Base-by-base conservation (phyloP, 2,113 vertebrate species). In the Apaloderma vittatum region DNA sequence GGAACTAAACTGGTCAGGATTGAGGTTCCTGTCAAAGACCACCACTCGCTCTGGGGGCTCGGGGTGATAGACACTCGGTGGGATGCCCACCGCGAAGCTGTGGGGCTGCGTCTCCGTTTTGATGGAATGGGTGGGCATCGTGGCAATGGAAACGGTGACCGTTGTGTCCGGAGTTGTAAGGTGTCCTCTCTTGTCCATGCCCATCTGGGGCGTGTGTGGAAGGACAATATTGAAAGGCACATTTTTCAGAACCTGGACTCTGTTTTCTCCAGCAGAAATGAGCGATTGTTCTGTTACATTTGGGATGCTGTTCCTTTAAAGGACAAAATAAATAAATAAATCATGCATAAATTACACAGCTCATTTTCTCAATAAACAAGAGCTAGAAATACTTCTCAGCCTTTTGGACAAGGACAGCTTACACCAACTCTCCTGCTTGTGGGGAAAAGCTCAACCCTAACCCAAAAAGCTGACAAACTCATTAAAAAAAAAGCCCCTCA, bases 151-250 rank as follows among this genome's bases (percentile, higher is more conserved):
- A 79, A 99, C 99, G 0, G 99, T 99, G 95, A 99, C 99, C 0
- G 99, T 99, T 0, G 99, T 99, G 90, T 99, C 99, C 5, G 99
- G 99, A 16, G 99, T 98, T 3, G 99, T 97, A 34, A 99, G 99
- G 40, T 99, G 99, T 70, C 95, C 91, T 82, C 99, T 97, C 97
- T 99, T 99, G 90, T 99, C 99, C 46, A 98, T 97, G 67, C 97
- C 96, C 96, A 99, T 98, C 61, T 99, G 99, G 93, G 98, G 98
- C 0, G 97, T 95, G 5, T 98, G 98, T 2, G 99, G 99, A 73
- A 99, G 98, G 27, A 99, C 98, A 27, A 99, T 98, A 96, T 99
- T 99, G 93, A 99, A 98, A 21, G 99, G 99, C 83, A 99, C 98
- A 19, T 99, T 98, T 94, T 99, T 99, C 91, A 99, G 98, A 57